Evolutionary conservation across 2,797 vertebrate species (phyloP), one percentile per base, ranked within the genome.

Genomic region (Macroramphosus scolopax): DNA sequence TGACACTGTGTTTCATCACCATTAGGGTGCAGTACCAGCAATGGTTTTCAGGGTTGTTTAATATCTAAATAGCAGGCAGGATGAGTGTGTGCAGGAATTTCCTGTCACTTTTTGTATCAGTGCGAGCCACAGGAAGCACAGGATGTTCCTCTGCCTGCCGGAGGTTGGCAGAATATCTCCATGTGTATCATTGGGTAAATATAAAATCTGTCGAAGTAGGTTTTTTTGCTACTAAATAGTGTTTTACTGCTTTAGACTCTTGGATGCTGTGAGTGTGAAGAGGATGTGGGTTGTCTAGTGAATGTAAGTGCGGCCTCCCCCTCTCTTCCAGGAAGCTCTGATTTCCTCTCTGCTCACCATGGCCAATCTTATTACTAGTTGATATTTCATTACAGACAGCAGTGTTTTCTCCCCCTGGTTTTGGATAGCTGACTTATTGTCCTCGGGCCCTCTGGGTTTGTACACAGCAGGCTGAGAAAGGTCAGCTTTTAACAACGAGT

Each of bases 81-180:
- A 88, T 83, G 87, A 80, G 83, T 51, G 84, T 80, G 77, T 68
- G 77, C 63, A 81, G 67, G 68, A 81, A 82, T 88, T 89, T 91
- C 87, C 87, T 84, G 80, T 77, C 82, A 89, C 83, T 81, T 88
- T 85, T 81, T 84, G 65, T 77, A 77, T 67, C 64, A 33, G 40
- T 39, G 7, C 50, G 63, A 75, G 33, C 43, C 28, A 43, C 46
- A 55, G 63, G 72, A 78, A 82, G 72, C 66, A 43, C 60, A 67
- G 68, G 32, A 66, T 46, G 55, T 78, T 50, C 20, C 39, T 69
- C 16, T 26, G 50, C 41, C 51, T 60, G 37, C 51, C 41, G 26
- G 43, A 61, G 51, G 50, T 44, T 53, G 46, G 48, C 55, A 55
- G 31, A 42, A 57, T 17, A 31, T 51, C 13, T n/a, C 18, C 43